Conservation (phyloP, 2,113 vertebrate genomes). For the Gallinago jamesoni region DNA sequence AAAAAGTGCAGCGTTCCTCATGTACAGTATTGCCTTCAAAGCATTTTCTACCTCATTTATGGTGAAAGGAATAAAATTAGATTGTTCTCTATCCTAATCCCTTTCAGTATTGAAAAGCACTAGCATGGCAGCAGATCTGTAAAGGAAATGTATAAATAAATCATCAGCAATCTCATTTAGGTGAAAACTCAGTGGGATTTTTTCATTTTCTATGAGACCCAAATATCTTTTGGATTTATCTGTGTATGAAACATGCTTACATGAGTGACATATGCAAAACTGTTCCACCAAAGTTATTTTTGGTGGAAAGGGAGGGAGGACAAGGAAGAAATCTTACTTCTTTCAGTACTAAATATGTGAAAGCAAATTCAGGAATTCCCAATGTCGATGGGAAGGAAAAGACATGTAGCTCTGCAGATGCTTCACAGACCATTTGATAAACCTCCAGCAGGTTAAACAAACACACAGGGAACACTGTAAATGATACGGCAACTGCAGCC, state of each 20-base stretch:
- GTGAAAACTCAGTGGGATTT: background rate
- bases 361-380: background rate
- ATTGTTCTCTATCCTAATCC: background rate
- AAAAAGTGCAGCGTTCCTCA: background rate
- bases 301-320: background rate
- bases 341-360: background rate
- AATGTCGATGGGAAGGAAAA: background rate
- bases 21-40: background rate
- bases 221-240: background rate
- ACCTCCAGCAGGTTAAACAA: slow-evolving; percentile 52
- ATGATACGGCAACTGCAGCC: slow-evolving; percentile 21
- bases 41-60: background rate
- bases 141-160: background rate
- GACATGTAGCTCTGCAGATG: background rate
- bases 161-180: background rate
- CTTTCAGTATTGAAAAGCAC: background rate
- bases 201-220: background rate
- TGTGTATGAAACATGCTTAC: background rate
- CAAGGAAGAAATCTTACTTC: background rate
- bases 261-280: background rate
- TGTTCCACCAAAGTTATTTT: background rate
- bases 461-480: background rate
- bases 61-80: background rate
- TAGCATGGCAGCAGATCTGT: background rate
- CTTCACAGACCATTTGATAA: slow-evolving; percentile 29